Percentiles rank a stretch among this genome's conserved stretches.
Conservation (phyloP, 2,888 invertebrate species). For the Cosmia pyralina region DNA sequence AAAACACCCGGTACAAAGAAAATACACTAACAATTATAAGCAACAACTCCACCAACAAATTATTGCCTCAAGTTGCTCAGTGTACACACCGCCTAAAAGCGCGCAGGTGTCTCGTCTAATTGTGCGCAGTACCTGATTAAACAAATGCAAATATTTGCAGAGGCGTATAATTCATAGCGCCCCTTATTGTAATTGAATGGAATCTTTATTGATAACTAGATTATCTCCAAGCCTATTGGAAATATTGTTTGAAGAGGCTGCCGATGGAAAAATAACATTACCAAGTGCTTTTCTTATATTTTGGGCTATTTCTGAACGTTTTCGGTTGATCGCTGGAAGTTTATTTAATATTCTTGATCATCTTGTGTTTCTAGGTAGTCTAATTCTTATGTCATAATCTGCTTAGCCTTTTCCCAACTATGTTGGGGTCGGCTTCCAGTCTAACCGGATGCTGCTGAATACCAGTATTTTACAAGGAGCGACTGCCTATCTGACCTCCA, state of each 20-base stretch:
- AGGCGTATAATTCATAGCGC: conserved; percentile 60
- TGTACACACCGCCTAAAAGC: conserved; percentile 8
- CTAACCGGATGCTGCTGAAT: no score
- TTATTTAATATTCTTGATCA: conserved; percentile 26
- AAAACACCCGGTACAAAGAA: background rate
- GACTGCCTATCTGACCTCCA: no score
- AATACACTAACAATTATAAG: background rate
- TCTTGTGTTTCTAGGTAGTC: background rate
- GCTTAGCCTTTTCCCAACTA: no score
- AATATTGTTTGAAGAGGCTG: conserved; percentile 49
- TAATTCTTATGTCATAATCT: no score
- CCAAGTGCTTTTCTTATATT: conserved; percentile 48
- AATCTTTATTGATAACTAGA: conserved; percentile 58
- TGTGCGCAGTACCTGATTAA: conserved; percentile 56
- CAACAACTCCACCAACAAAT: background rate
- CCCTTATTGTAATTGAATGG: conserved; percentile 60
- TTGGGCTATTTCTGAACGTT: conserved; percentile 21
- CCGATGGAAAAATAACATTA: conserved; percentile 52
- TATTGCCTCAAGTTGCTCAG: background rate
- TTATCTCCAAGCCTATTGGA: conserved; percentile 52
- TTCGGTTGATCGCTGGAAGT: background rate
- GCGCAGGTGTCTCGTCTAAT: conserved; percentile 61
- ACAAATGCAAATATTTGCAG: conserved; percentile 63
- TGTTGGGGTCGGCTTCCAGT: no score
- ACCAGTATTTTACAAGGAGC: no score